A percentile compares a stretch with the other conserved stretches of the same genome.
Conservation (phyloP, 2,113 vertebrate genomes). For the Esox niger region DNA sequence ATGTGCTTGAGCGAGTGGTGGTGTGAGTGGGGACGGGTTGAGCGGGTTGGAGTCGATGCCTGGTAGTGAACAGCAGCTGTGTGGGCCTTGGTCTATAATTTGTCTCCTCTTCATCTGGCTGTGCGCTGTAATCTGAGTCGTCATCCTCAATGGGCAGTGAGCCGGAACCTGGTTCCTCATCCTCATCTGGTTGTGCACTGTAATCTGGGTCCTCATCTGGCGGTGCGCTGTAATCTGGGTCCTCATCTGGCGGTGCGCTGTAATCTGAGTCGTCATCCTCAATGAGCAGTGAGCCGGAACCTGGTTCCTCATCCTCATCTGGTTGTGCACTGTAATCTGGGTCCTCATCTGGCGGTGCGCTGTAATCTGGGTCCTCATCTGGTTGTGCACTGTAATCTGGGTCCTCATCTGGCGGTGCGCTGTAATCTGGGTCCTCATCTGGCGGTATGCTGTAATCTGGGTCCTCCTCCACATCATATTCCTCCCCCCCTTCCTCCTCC, state of each 20-base stretch:
- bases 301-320: neutral
- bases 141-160: conserved; percentile 11
- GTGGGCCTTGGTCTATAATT: conserved; percentile 20
- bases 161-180: neutral
- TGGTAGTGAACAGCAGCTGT: conserved; percentile 36
- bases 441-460: neutral
- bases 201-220: neutral
- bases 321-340: too few species aligned
- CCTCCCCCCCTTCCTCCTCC: conserved; percentile 9
- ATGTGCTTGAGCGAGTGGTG: neutral
- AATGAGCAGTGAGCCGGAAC: too few species aligned
- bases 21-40: neutral
- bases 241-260: neutral
- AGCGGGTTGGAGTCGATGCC: conserved; percentile 10
- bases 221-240: neutral
- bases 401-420: too few species aligned
- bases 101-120: neutral
- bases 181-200: neutral
- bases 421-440: too few species aligned
- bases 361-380: neutral
- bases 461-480: conserved; percentile 4
- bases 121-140: neutral
- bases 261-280: neutral
- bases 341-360: too few species aligned
- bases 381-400: conserved; percentile 15